Evolutionary conservation across 53 echinoderm and acorn worm genomes (phyloP).

Genomic region (Actinopyga echinites): DNA sequence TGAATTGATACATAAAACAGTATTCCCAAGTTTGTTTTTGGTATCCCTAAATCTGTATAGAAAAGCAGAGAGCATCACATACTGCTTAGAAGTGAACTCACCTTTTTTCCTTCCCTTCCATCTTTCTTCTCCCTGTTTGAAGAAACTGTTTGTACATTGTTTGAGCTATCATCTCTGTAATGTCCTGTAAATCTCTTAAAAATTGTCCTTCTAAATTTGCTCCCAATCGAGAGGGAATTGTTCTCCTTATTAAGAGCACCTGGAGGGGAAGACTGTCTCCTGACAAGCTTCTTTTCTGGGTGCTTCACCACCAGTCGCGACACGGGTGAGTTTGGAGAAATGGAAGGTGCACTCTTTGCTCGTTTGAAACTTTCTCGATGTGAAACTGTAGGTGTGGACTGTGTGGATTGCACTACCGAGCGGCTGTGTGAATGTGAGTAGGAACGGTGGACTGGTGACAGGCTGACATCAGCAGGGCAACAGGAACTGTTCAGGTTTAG

Average conservation of each 20-base stretch:
- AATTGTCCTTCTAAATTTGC: slow-evolving; percentile 66
- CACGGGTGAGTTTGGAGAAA: slow-evolving; percentile 57
- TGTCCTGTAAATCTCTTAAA: slow-evolving; percentile 82
- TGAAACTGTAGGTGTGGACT: slow-evolving; percentile 60
- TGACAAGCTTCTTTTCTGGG: slow-evolving; percentile 60
- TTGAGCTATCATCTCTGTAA: slow-evolving; percentile 50
- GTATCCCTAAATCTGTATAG: slow-evolving; percentile 31
- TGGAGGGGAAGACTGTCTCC: slow-evolving; percentile 71
- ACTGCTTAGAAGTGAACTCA: no score
- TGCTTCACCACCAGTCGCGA: slow-evolving; percentile 53
- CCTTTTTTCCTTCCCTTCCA: slow-evolving; percentile 17
- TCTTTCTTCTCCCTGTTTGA: neutral
- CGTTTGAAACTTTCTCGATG: slow-evolving; percentile 61
- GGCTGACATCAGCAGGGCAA: neutral
- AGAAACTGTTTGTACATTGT: slow-evolving; percentile 19
- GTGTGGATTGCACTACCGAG: slow-evolving; percentile 47
- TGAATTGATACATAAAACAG: no score
- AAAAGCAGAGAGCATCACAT: no score
- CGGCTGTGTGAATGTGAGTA: slow-evolving; percentile 7
- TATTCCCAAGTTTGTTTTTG: neutral
- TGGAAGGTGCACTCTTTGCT: slow-evolving; percentile 59
- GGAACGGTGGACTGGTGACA: neutral
- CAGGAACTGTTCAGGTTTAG: no score
- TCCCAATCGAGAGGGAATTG: slow-evolving; percentile 35
- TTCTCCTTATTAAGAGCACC: slow-evolving; percentile 30